Conservation (phyloP, 2,797 vertebrate species). For the Sebastes kiyomatsui region DNA sequence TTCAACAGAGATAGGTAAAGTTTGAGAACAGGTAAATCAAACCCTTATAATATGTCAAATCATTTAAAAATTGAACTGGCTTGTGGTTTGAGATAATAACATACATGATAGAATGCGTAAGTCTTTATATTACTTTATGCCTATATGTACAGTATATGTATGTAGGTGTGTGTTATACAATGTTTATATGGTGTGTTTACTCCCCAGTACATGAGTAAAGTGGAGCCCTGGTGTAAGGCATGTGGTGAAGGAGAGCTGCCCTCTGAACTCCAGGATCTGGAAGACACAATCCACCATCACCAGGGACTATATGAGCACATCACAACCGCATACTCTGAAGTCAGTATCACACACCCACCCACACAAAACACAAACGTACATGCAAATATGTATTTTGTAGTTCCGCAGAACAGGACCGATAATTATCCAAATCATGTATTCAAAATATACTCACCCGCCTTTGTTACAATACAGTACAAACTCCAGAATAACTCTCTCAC, state of each 20-base stretch:
- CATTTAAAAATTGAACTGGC: too few relatives aligned
- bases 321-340: constrained; percentile 95
- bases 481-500: not conserved
- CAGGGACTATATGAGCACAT: constrained; percentile 98
- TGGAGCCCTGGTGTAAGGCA: constrained; percentile 98
- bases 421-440: constrained; percentile 13
- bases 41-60: not conserved
- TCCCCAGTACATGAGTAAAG: constrained; percentile 94
- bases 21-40: not conserved
- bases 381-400: not conserved
- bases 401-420: not conserved
- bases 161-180: not conserved
- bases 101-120: not conserved
- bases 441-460: not conserved
- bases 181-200: constrained; percentile 13
- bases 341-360: constrained; percentile 45
- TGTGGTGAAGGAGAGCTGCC: constrained; percentile 97
- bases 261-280: constrained; percentile 96
- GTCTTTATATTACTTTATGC: not conserved
- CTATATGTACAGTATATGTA: not conserved
- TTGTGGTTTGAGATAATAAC: too few relatives aligned
- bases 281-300: constrained; percentile 98
- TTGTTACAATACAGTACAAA: not conserved
- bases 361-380: constrained; percentile 7
- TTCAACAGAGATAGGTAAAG: not conserved